Conservation (phyloP, 2,113 vertebrate genomes). For the Amphiprion ocellaris region DNA sequence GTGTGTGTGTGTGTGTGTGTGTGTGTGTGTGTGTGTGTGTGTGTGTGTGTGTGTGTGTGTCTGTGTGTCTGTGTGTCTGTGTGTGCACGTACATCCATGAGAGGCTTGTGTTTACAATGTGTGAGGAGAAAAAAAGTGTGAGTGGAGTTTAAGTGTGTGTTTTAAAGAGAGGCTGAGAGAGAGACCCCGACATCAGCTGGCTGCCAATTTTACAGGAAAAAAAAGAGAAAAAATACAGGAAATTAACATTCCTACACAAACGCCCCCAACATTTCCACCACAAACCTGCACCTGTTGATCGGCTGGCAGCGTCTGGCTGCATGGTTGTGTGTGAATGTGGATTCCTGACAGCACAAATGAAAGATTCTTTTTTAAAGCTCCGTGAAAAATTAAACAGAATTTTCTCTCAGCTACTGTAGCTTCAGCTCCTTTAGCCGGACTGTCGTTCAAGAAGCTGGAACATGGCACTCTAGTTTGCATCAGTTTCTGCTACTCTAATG, state of each 20-base stretch:
- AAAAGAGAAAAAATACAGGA: slow-evolving; percentile 29
- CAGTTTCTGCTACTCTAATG: no score
- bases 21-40: neutral
- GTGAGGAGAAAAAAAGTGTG: slow-evolving; percentile 4
- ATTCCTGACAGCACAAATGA: slow-evolving; percentile 12
- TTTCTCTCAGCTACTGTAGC: no score
- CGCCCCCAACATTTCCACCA: slow-evolving; percentile 45
- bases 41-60: slow-evolving; percentile 21
- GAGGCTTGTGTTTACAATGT: slow-evolving; percentile 41
- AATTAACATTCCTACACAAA: slow-evolving; percentile 65
- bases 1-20: slow-evolving; percentile 38
- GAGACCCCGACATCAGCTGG: slow-evolving; percentile 45
- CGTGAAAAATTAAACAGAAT: no score
- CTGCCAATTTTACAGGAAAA: slow-evolving; percentile 43
- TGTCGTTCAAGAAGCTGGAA: no score
- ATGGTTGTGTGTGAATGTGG: slow-evolving; percentile 5
- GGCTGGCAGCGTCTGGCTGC: slow-evolving; percentile 24
- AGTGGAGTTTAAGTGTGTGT: slow-evolving; percentile 34
- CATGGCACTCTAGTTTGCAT: no score
- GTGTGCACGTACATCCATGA: neutral
- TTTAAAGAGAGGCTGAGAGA: slow-evolving; percentile 4
- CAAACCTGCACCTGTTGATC: slow-evolving; percentile 65
- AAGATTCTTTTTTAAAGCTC: no score
- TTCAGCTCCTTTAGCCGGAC: no score
- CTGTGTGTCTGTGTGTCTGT: neutral